A percentile compares a stretch with the other conserved stretches of the same genome.
Evolutionary conservation across 2,888 invertebrate species (phyloP).

Genomic region (Molorchus minor): DNA sequence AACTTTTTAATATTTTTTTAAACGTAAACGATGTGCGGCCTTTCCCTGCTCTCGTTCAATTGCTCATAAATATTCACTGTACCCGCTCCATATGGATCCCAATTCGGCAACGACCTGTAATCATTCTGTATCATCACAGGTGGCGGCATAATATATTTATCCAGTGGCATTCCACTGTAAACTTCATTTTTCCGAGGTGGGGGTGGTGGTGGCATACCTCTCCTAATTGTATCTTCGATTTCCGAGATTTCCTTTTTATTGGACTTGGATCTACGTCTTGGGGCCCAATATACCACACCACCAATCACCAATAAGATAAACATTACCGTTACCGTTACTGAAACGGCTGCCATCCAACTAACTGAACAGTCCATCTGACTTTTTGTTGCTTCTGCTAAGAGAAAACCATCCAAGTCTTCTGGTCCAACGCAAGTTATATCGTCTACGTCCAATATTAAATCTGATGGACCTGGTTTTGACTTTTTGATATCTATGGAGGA

Average conservation of each 20-base stretch:
- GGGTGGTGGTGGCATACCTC: constrained; percentile 38
- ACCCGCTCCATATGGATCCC: constrained; percentile 56
- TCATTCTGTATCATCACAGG: constrained; percentile 56
- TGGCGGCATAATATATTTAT: constrained; percentile 57
- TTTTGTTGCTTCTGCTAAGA: constrained; percentile 69
- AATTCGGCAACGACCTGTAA: constrained; percentile 57
- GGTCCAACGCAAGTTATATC: constrained; percentile 70
- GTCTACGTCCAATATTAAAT: constrained; percentile 66
- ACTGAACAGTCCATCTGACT: constrained; percentile 71
- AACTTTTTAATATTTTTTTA: constrained; percentile 54
- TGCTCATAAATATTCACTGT: constrained; percentile 60
- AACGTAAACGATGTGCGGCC: constrained; percentile 66
- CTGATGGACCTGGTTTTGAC: constrained; percentile 54
- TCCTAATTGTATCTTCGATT: constrained; percentile 39
- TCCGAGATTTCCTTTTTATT: constrained; percentile 49
- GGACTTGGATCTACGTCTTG: constrained; percentile 48
- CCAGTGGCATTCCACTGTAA: constrained; percentile 52
- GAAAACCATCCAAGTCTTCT: constrained; percentile 65
- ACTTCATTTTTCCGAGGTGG: constrained; percentile 42
- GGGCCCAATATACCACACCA: constrained; percentile 56
- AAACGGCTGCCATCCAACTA: constrained; percentile 70
- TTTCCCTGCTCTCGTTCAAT: constrained; percentile 57
- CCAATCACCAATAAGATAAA: constrained; percentile 54
- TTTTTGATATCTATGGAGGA: constrained; percentile 46
- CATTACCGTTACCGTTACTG: constrained; percentile 62